phyloP scores from a whole-genome alignment of 2,113 vertebrate genomes.

The Erpornis zantholeuca region DNA sequence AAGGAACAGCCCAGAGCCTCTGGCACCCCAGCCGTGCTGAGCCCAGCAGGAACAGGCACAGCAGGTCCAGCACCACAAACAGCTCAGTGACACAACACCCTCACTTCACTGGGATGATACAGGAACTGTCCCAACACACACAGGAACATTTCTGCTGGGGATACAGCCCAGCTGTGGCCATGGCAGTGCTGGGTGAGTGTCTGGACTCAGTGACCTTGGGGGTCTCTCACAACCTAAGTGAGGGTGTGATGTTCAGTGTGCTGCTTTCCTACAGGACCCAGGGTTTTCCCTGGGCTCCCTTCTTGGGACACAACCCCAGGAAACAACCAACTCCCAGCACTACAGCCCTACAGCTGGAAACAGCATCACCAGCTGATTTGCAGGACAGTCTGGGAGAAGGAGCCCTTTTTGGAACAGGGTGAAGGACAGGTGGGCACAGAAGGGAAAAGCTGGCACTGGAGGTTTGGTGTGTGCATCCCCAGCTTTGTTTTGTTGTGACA shows the following conservation, averaged over 20 bases:
- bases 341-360: not conserved
- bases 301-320: not conserved
- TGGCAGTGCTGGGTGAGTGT: not conserved
- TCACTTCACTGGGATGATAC: rapidly evolving
- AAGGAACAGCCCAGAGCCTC: not conserved
- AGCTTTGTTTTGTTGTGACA: not conserved
- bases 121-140: not conserved
- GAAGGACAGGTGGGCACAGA: not conserved
- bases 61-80: rapidly evolving
- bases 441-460: not conserved
- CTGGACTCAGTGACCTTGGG: rapidly evolving
- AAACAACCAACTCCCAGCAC: rapidly evolving
- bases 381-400: not conserved
- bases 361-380: rapidly evolving
- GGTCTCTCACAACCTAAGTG: rapidly evolving
- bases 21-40: rapidly evolving
- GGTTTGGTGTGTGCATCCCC: not conserved
- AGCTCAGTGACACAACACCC: not conserved
- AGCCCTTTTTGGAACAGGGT: rapidly evolving
- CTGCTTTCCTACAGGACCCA: not conserved
- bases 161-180: not conserved
- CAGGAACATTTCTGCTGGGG: rapidly evolving
- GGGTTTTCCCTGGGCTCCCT: not conserved
- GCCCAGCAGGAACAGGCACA: not conserved
- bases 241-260: rapidly evolving